These are phyloP conservation scores for Podarcis lilfordi DNA, from an alignment of 2,797 vertebrate genomes.

Conservation along the genomic window DNA sequence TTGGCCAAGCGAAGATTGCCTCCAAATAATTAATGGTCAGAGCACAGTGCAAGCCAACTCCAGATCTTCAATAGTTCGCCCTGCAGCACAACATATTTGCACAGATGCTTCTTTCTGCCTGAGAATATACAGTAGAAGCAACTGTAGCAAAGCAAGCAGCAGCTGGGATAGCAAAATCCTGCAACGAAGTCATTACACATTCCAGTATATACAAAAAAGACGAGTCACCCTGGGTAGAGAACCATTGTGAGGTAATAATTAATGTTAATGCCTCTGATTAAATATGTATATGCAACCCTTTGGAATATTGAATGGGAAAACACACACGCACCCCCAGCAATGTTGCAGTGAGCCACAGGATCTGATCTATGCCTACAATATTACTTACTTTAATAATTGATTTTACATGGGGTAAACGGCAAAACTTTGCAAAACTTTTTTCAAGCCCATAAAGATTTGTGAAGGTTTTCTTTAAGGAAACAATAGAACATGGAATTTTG, in stretches of 20 bases:
- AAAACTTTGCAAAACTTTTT: neutral
- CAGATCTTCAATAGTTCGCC: neutral
- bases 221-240: neutral
- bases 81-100: neutral
- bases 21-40: neutral
- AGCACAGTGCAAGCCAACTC: neutral
- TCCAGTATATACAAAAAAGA: neutral
- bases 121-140: neutral
- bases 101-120: neutral
- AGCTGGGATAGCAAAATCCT: neutral
- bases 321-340: too few species aligned
- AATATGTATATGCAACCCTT: slow-evolving; percentile 7
- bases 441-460: neutral
- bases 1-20: neutral
- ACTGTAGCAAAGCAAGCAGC: neutral
- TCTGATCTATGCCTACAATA: slow-evolving; percentile 14
- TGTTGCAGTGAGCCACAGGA: neutral
- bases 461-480: neutral
- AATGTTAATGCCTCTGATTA: slow-evolving; percentile 17
- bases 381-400: slow-evolving; percentile 31
- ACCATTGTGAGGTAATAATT: slow-evolving; percentile 10
- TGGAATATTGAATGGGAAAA: neutral
- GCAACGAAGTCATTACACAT: neutral
- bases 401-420: slow-evolving; percentile 2
- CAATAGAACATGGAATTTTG: neutral